phyloP scores from a whole-genome alignment of 2,113 vertebrate genomes.

The Microtus oregoni region DNA sequence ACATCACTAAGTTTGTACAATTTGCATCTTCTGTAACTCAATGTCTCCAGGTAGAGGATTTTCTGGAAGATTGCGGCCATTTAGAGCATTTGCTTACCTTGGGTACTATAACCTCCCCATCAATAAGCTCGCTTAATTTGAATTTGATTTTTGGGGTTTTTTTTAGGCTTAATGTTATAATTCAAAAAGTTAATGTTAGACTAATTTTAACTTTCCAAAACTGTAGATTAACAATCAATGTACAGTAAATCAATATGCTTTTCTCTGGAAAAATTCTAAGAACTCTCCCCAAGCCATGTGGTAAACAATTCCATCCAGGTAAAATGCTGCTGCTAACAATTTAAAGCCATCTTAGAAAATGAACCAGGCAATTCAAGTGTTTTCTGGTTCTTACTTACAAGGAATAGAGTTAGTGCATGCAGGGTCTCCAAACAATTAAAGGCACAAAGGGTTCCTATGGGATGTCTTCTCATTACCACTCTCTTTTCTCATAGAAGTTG shows the following conservation, averaged over 20 bases:
- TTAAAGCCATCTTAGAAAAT: background rate
- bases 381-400: background rate
- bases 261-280: background rate
- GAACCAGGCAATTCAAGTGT: background rate
- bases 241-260: background rate
- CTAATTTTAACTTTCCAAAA: constrained; percentile 62
- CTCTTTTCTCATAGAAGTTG: background rate
- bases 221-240: background rate
- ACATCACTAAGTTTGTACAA: constrained; percentile 29
- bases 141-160: background rate
- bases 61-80: background rate
- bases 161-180: background rate
- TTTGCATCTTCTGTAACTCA: constrained; percentile 10
- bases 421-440: background rate
- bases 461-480: background rate
- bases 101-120: background rate
- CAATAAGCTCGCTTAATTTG: constrained; percentile 3
- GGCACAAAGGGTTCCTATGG: background rate
- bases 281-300: background rate
- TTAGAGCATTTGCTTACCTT: background rate
- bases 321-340: background rate
- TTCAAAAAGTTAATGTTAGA: background rate
- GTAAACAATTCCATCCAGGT: background rate
- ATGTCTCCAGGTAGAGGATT: background rate
- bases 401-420: background rate